Percentiles rank a stretch among this genome's conserved stretches.
phyloP scores from a whole-genome alignment of 2,888 invertebrate species.

The Leptopterna dolabrata region DNA sequence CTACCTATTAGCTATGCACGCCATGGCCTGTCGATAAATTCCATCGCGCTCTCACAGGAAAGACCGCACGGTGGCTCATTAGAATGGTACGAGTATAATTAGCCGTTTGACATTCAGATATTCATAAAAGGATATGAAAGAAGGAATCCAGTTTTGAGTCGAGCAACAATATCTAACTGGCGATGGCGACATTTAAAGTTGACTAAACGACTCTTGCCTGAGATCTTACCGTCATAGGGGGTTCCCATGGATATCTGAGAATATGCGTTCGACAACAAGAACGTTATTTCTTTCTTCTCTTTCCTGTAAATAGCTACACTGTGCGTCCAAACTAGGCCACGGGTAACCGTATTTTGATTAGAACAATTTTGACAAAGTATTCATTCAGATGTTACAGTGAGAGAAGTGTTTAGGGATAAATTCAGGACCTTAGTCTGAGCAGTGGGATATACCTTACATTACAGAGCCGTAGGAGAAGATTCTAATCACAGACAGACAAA shows the following conservation, averaged over 20 bases:
- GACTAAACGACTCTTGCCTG: not conserved
- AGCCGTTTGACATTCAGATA: constrained; percentile 2
- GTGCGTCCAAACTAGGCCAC: no score
- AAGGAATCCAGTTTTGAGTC: not conserved
- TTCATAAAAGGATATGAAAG: not conserved
- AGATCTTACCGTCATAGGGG: not conserved
- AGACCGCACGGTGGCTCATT: not conserved
- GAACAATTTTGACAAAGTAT: no score
- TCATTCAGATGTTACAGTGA: no score
- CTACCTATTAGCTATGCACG: not conserved
- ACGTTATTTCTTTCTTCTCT: no score
- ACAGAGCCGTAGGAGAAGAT: no score
- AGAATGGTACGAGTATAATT: constrained; percentile 2
- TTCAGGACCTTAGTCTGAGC: no score
- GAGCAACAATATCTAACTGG: not conserved
- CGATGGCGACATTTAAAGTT: not conserved
- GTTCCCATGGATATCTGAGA: not conserved
- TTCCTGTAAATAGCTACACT: no score
- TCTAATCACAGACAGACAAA: no score
- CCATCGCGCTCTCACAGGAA: not conserved
- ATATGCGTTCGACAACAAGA: no score
- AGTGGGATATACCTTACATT: no score
- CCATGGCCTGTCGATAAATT: not conserved
- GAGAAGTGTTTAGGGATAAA: no score
- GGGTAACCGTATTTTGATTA: no score